Evolutionary conservation across 1,140 invertebrate species (phyloP), one percentile per base, ranked within the genome.

Genomic region (Drosophila tropicalis): DNA sequence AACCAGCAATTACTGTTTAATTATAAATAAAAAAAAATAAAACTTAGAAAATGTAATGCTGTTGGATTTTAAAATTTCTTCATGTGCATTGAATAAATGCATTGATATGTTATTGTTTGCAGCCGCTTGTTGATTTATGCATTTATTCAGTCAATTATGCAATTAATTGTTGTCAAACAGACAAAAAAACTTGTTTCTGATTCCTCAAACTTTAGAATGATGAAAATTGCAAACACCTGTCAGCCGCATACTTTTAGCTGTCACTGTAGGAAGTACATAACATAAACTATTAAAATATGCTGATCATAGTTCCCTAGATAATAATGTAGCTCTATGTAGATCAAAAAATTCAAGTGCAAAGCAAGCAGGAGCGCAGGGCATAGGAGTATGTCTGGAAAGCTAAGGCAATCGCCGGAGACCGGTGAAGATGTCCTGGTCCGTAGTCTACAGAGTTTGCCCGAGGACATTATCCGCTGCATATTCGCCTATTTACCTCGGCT

Each of bases 81-180:
- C 17, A 15, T 22, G 44, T 51, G 44, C 44, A 51, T 51, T 67
- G 55, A 70, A 65, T 68, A 65, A 55, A 36, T 29, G 55, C 51
- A 41, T 68, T 41, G 47, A 62, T 58, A 56, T 67, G 17, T 57
- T 40, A 56, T 73, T 73, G 56, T 70, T 44, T 77, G 51, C n/a
- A 39, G n/a, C 51, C 36, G 54, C 13, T 19, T 13, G 44, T 68
- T 79, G 62, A 87, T 89, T 89, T 87, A 86, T 86, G 65, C 70
- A 85, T 78, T 85, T 86, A 85, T 85, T 66, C 81, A 72, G 44
- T 47, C 80, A 87, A 89, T 87, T 87, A 89, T 87, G 84, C 83
- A 83, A 73, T 83, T 79, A 87, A 87, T 89, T 89, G 79, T 62
- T 72, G 56, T 66, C 83, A 82, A 86, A 81, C 78, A 85, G 81